phyloP scores from a whole-genome alignment of 2,888 invertebrate genomes.

The Mythimna loreyi region DNA sequence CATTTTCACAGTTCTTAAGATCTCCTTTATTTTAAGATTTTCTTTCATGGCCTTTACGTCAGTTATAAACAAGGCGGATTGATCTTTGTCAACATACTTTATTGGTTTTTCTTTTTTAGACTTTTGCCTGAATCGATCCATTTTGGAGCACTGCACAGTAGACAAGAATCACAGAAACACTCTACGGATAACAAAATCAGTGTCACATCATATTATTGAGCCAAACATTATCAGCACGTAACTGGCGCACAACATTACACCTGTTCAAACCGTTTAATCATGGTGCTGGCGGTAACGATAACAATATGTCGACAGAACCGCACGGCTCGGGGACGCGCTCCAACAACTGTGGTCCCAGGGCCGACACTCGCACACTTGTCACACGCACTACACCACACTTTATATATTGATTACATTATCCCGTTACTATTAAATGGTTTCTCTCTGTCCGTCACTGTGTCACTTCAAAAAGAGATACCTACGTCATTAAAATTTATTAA shows the following conservation, averaged over 20 bases:
- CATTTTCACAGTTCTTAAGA: slow-evolving; percentile 86
- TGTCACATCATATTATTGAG: slow-evolving; percentile 62
- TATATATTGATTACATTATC: slow-evolving; percentile 56
- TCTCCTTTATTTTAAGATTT: slow-evolving; percentile 85
- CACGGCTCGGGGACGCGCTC: slow-evolving; percentile 65
- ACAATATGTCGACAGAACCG: slow-evolving; percentile 75
- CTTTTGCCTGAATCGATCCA: slow-evolving; percentile 83
- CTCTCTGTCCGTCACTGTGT: slow-evolving; percentile 19
- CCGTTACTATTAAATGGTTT: slow-evolving; percentile 48
- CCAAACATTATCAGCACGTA: slow-evolving; percentile 72
- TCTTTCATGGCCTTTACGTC: slow-evolving; percentile 84
- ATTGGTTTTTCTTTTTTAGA: slow-evolving; percentile 78
- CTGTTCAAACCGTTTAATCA: slow-evolving; percentile 83
- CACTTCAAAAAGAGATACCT: slow-evolving; percentile 41
- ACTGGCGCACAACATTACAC: slow-evolving; percentile 76
- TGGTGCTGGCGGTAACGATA: slow-evolving; percentile 79
- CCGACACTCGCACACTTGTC: slow-evolving; percentile 48
- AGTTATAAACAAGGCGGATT: slow-evolving; percentile 72
- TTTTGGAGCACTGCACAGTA: slow-evolving; percentile 60
- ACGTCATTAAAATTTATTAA: slow-evolving; percentile 70
- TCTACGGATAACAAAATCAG: slow-evolving; percentile 55
- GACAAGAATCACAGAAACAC: slow-evolving; percentile 42
- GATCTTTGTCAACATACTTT: slow-evolving; percentile 77
- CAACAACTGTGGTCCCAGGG: slow-evolving; percentile 56
- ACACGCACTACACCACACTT: slow-evolving; percentile 47